Evolutionary conservation across 1,140 invertebrate genomes (phyloP).

Genomic region (Whitmania pigra): DNA sequence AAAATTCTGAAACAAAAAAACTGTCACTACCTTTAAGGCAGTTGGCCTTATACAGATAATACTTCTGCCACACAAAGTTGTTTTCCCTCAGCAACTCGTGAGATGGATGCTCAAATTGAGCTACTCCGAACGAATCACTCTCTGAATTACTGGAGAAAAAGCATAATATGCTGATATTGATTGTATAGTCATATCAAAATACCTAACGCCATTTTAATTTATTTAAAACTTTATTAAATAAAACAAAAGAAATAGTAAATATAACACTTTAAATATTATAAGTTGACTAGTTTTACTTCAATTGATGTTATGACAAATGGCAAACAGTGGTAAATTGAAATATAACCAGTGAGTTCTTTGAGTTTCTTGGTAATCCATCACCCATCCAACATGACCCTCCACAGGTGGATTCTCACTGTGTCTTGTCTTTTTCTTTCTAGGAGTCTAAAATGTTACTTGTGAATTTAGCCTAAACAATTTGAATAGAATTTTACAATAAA

Average conservation of each 20-base stretch:
- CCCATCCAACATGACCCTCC: constrained; percentile 92
- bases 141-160: background rate
- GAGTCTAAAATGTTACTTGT: constrained; percentile 35
- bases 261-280: too few species aligned
- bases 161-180: too few species aligned
- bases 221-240: background rate
- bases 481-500: background rate
- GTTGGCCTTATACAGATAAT: constrained; percentile 14
- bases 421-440: constrained; percentile 73
- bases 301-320: background rate
- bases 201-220: background rate
- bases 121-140: background rate
- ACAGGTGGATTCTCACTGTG: constrained; percentile 84
- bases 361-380: constrained; percentile 46
- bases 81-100: constrained; percentile 5
- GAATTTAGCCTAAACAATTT: background rate
- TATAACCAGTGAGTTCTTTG: constrained; percentile 23
- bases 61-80: constrained; percentile 16
- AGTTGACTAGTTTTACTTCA: too few species aligned
- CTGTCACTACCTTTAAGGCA: constrained; percentile 10
- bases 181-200: too few species aligned
- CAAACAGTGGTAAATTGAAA: too few species aligned
- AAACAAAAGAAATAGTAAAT: too few species aligned
- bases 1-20: background rate
- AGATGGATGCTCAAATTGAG: background rate